A percentile compares a stretch with the other conserved stretches of the same genome.
phyloP scores from a whole-genome alignment of 2,888 invertebrate genomes.

The Drosophila flavopinicola region DNA sequence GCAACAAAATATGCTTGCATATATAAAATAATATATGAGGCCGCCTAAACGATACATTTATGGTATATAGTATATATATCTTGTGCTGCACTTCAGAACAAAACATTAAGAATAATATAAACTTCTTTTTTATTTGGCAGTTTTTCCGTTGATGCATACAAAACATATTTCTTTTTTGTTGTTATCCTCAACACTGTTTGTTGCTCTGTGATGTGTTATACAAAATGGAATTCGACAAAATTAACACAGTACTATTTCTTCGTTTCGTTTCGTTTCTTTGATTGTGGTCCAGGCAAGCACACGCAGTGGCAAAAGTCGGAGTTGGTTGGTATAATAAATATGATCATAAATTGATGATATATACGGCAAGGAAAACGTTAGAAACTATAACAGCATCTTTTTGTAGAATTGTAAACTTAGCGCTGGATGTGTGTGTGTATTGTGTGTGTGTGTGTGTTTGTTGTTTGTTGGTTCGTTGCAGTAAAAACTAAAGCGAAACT shows the following conservation, averaged over 20 bases:
- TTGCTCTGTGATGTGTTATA: conserved; percentile 48
- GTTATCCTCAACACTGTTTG: conserved; percentile 11
- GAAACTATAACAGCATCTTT: conserved; percentile 31
- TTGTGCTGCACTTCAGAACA: conserved; percentile 45
- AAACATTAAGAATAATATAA: conserved; percentile 28
- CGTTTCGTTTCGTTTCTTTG: not conserved
- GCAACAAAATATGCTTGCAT: conserved; percentile 19
- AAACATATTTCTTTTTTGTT: too few relatives aligned
- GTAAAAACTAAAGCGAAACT: conserved; percentile 69
- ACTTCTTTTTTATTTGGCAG: conserved; percentile 50
- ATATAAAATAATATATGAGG: conserved; percentile 14
- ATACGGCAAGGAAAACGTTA: conserved; percentile 33
- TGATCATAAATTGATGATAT: conserved; percentile 20
- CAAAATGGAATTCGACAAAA: conserved; percentile 20
- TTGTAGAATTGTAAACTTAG: conserved; percentile 32
- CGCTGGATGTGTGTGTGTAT: conserved; percentile 33
- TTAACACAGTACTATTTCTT: conserved; percentile 15
- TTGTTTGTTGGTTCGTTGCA: too few relatives aligned
- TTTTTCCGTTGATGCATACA: conserved; percentile 26
- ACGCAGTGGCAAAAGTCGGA: conserved; percentile 12
- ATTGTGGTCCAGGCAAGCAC: conserved; percentile 27
- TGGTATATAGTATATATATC: conserved; percentile 8
- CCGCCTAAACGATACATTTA: too few relatives aligned
- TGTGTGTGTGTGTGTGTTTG: not conserved
- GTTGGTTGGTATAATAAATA: conserved; percentile 10